Base-by-base conservation (phyloP, 92 coral and sea anemone genomes). In the Heliopora coerulea region DNA sequence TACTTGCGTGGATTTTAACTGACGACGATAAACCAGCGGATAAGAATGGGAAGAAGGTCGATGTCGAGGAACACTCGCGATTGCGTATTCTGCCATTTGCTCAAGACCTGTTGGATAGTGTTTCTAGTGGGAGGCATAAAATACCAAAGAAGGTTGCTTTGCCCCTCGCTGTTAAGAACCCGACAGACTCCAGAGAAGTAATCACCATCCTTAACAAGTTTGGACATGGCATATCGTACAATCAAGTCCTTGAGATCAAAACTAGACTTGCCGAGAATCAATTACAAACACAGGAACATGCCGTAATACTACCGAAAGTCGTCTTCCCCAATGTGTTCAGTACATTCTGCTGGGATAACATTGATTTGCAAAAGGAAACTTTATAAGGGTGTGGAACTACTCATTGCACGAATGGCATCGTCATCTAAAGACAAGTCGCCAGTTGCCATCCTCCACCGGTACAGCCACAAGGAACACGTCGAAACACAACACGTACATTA, bases 81-180 rank as follows among this genome's bases (percentile, higher is more conserved):
- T 74, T 79, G 64, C 56, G 63, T 9, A 78, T 65, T 62, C 65
- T 83, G 50, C 83, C 91, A 24, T 27, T 86, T 13, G 56, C 66
- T 42, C 87, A 86, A 46, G 90, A 86, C 65, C 49, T 86, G 41
- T 62, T 86, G 25, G 79, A 86, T 54, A 78, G 77, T 79, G 82
- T 76, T 1, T 79, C 78, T 56, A 80, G 82, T 56, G 87, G 91
- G 3, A 79, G 81, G 65, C 42, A 79, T 24, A 87, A 83, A 78
- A 83, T 88, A 24, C 91, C 88, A 0, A 87, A 84, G 48, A 88
- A 84, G 65, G 82, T 87, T 27, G 64, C 56, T 52, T 80, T 87
- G 19, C 86, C 91, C 14, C 17, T 84, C 64, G 78, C 88, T 0
- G 89, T 84, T 9, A 84, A 87, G 60, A 80, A 78, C 79, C 81